These are phyloP conservation scores for Acleris cristana DNA, from an alignment of 2,888 invertebrate species.

Conservation along the genomic window DNA sequence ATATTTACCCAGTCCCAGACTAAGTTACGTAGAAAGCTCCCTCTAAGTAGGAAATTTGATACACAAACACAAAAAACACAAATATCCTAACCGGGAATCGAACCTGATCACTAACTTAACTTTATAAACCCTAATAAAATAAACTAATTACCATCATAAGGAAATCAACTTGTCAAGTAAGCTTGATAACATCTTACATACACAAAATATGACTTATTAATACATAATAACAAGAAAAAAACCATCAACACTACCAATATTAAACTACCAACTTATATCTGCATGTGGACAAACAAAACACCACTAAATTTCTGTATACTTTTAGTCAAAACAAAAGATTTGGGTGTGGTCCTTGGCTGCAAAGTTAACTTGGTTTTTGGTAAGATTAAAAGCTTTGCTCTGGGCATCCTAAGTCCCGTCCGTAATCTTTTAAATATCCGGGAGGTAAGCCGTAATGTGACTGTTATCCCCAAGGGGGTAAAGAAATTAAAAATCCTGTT, in stretches of 20 bases:
- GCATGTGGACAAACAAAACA: slow-evolving; percentile 2
- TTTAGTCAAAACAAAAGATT: not conserved
- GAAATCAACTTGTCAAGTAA: slow-evolving; percentile 23
- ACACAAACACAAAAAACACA: no score
- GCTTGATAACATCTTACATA: slow-evolving; percentile 1
- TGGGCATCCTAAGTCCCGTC: slow-evolving; percentile 19
- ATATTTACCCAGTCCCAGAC: no score
- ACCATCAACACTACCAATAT: slow-evolving; percentile 16
- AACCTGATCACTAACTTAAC: no score
- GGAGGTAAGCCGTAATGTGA: slow-evolving; percentile 23
- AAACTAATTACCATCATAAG: not conserved
- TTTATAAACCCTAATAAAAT: not conserved
- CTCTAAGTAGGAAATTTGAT: no score
- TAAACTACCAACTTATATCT: slow-evolving; percentile 15
- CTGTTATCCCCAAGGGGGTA: slow-evolving; percentile 19
- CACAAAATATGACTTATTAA: slow-evolving; percentile 23
- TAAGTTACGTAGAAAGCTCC: no score
- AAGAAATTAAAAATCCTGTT: slow-evolving; percentile 6
- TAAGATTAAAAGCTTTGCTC: slow-evolving; percentile 32
- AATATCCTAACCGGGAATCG: no score
- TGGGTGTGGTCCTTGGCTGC: not conserved
- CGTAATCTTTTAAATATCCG: slow-evolving; percentile 31
- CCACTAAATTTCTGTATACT: not conserved
- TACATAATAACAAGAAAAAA: slow-evolving; percentile 12
- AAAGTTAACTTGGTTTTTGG: slow-evolving; percentile 13